Evolutionary conservation across 2,888 invertebrate species (phyloP).

Genomic region (Linnaemya vulpina): DNA sequence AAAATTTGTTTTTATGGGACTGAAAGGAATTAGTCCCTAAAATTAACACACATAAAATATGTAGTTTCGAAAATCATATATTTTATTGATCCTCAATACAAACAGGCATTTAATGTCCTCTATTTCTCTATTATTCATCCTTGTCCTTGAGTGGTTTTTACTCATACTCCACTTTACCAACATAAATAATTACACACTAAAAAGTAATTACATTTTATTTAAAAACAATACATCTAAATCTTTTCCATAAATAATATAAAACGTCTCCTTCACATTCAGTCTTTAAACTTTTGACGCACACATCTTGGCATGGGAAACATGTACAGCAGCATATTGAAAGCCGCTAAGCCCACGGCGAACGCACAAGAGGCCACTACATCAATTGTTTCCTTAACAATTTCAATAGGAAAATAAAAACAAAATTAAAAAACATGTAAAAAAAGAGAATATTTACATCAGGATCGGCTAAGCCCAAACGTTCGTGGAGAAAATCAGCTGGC

Average conservation of each 20-base stretch:
- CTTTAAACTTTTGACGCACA: slow-evolving; percentile 93
- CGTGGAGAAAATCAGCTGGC: slow-evolving; percentile 81
- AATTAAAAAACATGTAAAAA: neutral
- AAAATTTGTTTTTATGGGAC: too few species aligned
- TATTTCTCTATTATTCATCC: too few species aligned
- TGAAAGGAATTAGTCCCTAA: too few species aligned
- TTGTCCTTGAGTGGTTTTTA: too few species aligned
- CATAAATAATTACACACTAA: neutral
- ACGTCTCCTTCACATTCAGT: slow-evolving; percentile 75
- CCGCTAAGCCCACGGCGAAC: slow-evolving; percentile 90
- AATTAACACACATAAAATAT: too few species aligned
- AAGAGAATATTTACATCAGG: slow-evolving; percentile 78
- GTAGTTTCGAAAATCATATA: too few species aligned
- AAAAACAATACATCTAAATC: neutral
- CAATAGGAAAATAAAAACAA: neutral
- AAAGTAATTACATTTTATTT: neutral
- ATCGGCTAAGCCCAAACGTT: slow-evolving; percentile 81
- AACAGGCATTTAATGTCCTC: too few species aligned
- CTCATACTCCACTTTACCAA: too few species aligned
- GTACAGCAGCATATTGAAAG: slow-evolving; percentile 93
- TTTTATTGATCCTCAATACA: too few species aligned
- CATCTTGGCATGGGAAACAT: slow-evolving; percentile 92
- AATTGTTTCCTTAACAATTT: slow-evolving; percentile 85
- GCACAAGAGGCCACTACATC: slow-evolving; percentile 92
- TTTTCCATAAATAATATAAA: slow-evolving; percentile 1